These are phyloP conservation scores for Theristicus caerulescens DNA, from an alignment of 2,113 vertebrate species.

Conservation along the genomic window DNA sequence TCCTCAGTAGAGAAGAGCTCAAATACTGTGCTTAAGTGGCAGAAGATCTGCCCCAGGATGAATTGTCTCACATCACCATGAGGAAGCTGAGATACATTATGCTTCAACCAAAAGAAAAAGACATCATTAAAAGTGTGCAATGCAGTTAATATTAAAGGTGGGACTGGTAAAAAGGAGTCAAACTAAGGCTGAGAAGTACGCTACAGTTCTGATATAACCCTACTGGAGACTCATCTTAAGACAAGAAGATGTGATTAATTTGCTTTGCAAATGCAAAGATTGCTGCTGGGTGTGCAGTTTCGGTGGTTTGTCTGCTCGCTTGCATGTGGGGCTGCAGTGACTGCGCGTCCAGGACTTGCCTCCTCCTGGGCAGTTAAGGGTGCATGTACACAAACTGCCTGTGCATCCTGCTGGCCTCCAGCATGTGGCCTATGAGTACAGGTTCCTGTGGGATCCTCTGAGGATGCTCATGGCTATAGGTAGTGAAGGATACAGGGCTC, in stretches of 20 bases:
- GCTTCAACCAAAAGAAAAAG: not conserved
- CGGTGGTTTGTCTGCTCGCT: not conserved
- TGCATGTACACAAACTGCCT: not conserved
- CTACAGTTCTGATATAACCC: not conserved
- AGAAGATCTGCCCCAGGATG: conserved; percentile 37
- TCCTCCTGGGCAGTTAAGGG: not conserved
- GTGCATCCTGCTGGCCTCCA: not conserved
- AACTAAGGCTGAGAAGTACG: not conserved
- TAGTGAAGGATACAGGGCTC: not conserved
- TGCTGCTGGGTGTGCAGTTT: not conserved
- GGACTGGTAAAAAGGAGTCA: not conserved
- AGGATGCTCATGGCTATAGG: not conserved
- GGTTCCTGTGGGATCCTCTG: not conserved
- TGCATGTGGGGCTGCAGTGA: not conserved
- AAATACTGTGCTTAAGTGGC: not conserved
- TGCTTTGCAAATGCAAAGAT: not conserved
- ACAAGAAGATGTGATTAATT: not conserved
- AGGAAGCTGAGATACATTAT: not conserved
- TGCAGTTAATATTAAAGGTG: not conserved
- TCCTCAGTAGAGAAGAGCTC: not conserved
- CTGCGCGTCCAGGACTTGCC: not conserved
- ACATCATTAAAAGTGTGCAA: not conserved
- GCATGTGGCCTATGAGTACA: not conserved
- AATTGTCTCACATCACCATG: not conserved
- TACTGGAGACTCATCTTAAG: not conserved